These are phyloP conservation scores for Capitulum mitella DNA, from an alignment of 2,888 invertebrate species.

Conservation along the genomic window DNA sequence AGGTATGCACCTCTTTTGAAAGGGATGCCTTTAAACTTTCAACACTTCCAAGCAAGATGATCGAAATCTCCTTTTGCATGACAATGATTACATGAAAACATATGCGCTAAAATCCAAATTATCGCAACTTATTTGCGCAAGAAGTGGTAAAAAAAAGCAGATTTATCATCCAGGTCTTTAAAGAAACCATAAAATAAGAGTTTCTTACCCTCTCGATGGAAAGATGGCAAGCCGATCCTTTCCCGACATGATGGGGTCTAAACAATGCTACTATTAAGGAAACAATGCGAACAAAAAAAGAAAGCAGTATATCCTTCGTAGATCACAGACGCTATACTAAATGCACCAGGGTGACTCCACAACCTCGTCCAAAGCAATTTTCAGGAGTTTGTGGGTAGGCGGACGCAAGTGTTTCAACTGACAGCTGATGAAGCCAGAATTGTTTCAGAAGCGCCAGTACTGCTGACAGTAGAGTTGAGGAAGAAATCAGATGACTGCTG, in stretches of 20 bases:
- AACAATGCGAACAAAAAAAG: background rate
- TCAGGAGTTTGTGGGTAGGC: background rate
- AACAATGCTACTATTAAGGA: background rate
- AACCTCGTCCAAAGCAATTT: background rate
- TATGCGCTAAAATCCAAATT: no score
- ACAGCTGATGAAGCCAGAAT: no score
- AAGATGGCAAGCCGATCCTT: conserved; percentile 84
- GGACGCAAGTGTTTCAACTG: background rate
- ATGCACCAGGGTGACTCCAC: background rate
- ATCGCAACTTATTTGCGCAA: no score
- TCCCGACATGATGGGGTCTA: conserved; percentile 57
- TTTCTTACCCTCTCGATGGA: conserved; percentile 85
- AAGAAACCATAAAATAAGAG: background rate
- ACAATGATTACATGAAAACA: no score
- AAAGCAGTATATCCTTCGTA: background rate
- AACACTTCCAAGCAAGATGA: no score
- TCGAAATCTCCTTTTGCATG: no score
- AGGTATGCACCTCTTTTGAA: no score
- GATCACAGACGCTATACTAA: background rate
- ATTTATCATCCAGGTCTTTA: no score
- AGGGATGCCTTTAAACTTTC: no score
- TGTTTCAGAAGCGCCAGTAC: background rate
- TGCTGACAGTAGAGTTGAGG: background rate
- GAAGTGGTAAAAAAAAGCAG: no score
- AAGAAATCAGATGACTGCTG: background rate